Conservation (phyloP, 2,113 vertebrate genomes). For the Fukomys damarensis region DNA sequence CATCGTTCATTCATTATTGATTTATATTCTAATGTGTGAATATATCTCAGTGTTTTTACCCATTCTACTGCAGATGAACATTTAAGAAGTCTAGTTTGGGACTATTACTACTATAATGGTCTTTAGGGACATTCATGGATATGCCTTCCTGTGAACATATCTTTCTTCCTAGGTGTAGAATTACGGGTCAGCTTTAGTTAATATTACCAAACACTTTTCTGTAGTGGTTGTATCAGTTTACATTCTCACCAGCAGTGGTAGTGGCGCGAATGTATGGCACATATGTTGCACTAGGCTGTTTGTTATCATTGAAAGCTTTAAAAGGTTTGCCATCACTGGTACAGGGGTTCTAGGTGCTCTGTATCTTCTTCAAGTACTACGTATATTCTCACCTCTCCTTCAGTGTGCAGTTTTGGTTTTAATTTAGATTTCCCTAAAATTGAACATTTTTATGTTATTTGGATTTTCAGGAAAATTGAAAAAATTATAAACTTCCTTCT, state of each 20-base stretch:
- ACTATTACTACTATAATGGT: not conserved
- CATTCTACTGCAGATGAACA: not conserved
- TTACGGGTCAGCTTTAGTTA: not conserved
- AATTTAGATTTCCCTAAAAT: not conserved
- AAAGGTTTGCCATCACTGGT: not conserved
- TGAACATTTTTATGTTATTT: constrained; percentile 15
- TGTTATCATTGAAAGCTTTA: not conserved
- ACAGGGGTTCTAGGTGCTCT: not conserved
- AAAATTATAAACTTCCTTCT: not conserved
- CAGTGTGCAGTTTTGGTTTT: not conserved
- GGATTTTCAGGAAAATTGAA: not conserved
- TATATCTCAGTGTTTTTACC: not conserved
- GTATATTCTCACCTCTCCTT: not conserved
- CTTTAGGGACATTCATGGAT: not conserved
- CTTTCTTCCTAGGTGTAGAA: not conserved
- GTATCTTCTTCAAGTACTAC: not conserved
- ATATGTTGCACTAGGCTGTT: not conserved
- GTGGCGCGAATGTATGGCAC: not conserved
- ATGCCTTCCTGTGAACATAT: not conserved
- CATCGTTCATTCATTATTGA: not conserved
- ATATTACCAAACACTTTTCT: not conserved
- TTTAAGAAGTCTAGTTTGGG: not conserved
- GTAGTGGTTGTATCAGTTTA: not conserved
- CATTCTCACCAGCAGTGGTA: not conserved
- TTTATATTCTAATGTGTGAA: not conserved